These are phyloP conservation scores for Homarus americanus DNA, from an alignment of 1,140 invertebrate genomes.

Conservation along the genomic window DNA sequence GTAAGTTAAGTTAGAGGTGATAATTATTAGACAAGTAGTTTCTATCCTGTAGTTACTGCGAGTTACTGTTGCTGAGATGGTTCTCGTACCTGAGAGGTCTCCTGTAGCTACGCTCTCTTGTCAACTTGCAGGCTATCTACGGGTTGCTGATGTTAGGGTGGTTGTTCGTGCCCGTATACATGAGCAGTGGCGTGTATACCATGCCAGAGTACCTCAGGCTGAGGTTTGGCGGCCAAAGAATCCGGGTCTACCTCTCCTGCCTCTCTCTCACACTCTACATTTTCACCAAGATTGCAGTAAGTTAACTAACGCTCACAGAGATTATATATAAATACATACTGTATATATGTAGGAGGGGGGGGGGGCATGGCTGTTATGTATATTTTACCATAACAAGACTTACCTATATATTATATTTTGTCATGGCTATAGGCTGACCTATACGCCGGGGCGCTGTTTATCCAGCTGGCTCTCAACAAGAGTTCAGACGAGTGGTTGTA, in stretches of 20 bases:
- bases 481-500: constrained; percentile 77
- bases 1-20: too few species aligned
- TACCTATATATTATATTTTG: neutral
- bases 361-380: too few species aligned
- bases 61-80: too few species aligned
- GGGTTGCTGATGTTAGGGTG: constrained; percentile 81
- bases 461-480: constrained; percentile 76
- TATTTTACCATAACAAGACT: neutral
- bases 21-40: too few species aligned
- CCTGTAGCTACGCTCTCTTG: neutral
- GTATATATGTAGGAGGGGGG: too few species aligned
- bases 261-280: constrained; percentile 81
- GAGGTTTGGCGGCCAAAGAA: constrained; percentile 81
- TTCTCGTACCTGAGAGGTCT: too few species aligned
- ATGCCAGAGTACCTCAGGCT: constrained; percentile 81
- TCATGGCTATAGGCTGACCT: constrained; percentile 79
- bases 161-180: constrained; percentile 82
- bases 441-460: constrained; percentile 81
- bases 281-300: constrained; percentile 82
- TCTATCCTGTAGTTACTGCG: too few species aligned
- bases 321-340: neutral
- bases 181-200: constrained; percentile 80
- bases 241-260: constrained; percentile 80
- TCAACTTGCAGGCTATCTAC: constrained; percentile 25
- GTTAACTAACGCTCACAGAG: neutral